Base-by-base conservation (phyloP, 2,888 invertebrate species). In the Emmelina monodactyla region DNA sequence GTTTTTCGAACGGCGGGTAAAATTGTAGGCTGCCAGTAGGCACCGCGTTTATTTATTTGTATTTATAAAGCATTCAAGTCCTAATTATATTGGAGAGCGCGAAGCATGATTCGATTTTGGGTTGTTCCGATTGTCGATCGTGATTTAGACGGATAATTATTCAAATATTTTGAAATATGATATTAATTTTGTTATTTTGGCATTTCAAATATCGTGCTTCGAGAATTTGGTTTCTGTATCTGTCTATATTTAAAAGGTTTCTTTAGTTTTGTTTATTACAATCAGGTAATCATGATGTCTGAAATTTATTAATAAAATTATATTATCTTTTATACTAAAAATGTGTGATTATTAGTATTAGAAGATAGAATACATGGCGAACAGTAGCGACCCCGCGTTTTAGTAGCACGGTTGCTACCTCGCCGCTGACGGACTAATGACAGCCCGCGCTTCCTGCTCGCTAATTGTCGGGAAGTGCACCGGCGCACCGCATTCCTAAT, bases 341-440 rank as follows among this genome's bases (percentile, higher is more conserved):
- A n/a, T n/a, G n/a, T n/a, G n/a, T n/a, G n/a, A n/a, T n/a, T n/a
- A n/a, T n/a, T n/a, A n/a, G n/a, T n/a, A n/a, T n/a, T n/a, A n/a
- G n/a, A n/a, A n/a, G n/a, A n/a, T n/a, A n/a, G n/a, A n/a, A n/a
- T n/a, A n/a, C n/a, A n/a, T n/a, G n/a, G n/a, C n/a, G n/a, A n/a
- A n/a, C n/a, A n/a, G n/a, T n/a, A n/a, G n/a, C n/a, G n/a, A n/a
- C n/a, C n/a, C n/a, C n/a, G n/a, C n/a, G n/a, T n/a, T n/a, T n/a
- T n/a, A n/a, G n/a, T n/a, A n/a, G n/a, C n/a, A n/a, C n/a, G n/a
- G n/a, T n/a, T 7, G 25, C 25, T 4, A 5, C 6, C 63, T 59
- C 65, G 42, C 50, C 68, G 72, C 60, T 78, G 78, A 78, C 75
- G 71, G 65, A 60, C 50, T 78, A 79, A 78, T 78, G 75, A 78